Evolutionary conservation across 2,797 vertebrate species (phyloP).

Genomic region (Hybognathus amarus): DNA sequence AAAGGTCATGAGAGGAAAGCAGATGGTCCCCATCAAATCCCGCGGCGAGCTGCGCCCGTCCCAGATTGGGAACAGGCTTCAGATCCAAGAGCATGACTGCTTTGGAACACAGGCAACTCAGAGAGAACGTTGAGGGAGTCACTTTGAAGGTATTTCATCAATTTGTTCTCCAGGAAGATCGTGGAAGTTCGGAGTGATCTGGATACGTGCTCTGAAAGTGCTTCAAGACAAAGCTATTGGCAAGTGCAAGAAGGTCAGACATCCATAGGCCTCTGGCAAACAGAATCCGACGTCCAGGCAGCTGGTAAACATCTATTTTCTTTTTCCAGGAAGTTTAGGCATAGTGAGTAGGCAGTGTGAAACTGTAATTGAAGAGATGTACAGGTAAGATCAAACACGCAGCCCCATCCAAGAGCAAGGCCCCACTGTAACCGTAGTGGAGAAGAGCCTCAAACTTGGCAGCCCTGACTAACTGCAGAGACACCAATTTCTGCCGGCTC

Average conservation of each 20-base stretch:
- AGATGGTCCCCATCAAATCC: conserved; percentile 79
- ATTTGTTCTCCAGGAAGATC: conserved; percentile 79
- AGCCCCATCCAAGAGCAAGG: conserved; percentile 80
- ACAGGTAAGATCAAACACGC: conserved; percentile 84
- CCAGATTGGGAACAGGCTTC: conserved; percentile 72
- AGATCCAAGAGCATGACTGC: conserved; percentile 86
- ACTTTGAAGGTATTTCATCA: conserved; percentile 77
- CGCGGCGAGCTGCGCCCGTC: conserved; percentile 71
- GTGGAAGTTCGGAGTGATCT: conserved; percentile 79
- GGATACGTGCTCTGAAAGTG: conserved; percentile 84
- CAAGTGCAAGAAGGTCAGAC: conserved; percentile 74
- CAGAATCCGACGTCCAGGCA: conserved; percentile 83
- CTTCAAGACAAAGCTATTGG: conserved; percentile 82
- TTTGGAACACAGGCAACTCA: conserved; percentile 83
- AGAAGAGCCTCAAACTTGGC: conserved; percentile 80
- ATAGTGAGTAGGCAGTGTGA: conserved; percentile 79
- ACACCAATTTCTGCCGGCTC: conserved; percentile 71
- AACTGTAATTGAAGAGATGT: conserved; percentile 87
- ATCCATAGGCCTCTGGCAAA: conserved; percentile 83
- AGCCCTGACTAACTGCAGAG: conserved; percentile 70
- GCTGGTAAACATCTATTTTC: conserved; percentile 75
- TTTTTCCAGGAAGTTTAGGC: conserved; percentile 77
- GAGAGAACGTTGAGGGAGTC: conserved; percentile 82
- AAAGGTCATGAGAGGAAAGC: conserved; percentile 90
- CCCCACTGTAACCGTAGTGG: conserved; percentile 81